Evolutionary conservation across 53 echinoderm and acorn worm genomes (phyloP).

Genomic region (Paracentrotus lividus): DNA sequence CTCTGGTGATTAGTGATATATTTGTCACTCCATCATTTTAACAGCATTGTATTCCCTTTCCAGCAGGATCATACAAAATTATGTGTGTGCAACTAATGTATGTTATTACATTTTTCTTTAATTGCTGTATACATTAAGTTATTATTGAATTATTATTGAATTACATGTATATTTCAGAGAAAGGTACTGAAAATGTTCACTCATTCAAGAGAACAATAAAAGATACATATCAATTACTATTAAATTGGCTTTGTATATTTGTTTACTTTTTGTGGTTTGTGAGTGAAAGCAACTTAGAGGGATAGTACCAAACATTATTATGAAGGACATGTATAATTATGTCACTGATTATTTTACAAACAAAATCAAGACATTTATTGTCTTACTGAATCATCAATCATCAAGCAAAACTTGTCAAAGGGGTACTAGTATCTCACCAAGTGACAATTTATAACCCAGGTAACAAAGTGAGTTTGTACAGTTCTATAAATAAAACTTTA

Average conservation of each 20-base stretch:
- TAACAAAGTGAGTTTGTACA: too few species aligned
- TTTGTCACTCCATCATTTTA: background rate
- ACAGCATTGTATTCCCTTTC: background rate
- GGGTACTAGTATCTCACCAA: too few species aligned
- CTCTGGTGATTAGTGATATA: background rate
- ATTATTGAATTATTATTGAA: background rate
- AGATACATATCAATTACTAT: background rate
- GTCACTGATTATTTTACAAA: too few species aligned
- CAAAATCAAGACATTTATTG: too few species aligned
- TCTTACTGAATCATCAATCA: too few species aligned
- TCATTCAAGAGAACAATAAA: slow-evolving; percentile 14
- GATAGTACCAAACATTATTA: too few species aligned
- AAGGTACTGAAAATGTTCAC: background rate
- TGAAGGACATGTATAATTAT: too few species aligned
- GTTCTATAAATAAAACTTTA: too few species aligned
- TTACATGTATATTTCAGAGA: too few species aligned
- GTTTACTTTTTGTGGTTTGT: background rate
- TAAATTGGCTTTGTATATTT: background rate
- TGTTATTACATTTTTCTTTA: background rate
- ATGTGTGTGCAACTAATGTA: background rate
- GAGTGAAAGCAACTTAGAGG: background rate
- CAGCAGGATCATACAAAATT: background rate
- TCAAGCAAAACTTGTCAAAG: too few species aligned
- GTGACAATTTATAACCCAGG: too few species aligned
- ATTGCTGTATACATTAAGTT: slow-evolving; percentile 9